Evolutionary conservation across 2,888 invertebrate genomes (phyloP), one percentile per base, ranked within the genome.

Genomic region (Pollenia labialis): DNA sequence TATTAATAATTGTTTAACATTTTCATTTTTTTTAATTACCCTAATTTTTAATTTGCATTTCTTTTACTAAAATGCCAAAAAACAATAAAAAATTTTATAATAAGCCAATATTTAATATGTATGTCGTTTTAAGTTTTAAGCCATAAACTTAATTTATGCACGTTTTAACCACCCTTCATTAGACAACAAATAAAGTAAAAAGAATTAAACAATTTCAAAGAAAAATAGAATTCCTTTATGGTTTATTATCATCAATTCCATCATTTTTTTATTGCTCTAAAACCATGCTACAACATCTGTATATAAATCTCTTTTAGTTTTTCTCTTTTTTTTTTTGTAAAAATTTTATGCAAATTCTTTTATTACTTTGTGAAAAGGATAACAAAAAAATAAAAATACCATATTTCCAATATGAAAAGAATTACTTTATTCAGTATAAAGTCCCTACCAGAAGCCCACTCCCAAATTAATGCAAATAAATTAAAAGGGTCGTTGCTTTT

Each of bases 381-480:
- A 60, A n/a, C n/a, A n/a, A 50, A n/a, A 23, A 40, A 69, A 69
- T 50, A 64, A 54, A 71, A 69, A 66, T 3, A 62, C 10, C 52
- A 72, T 80, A 80, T 72, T 54, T 46, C 52, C 11, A 62, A 42
- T 48, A 64, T 81, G 62, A 64, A 81, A 72, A 42, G 72, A 62
- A 48, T 56, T 72, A 40, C 46, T 46, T 56, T 71, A 14, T 46
- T 32, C 10, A 14, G 32, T n/a, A 48, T 6, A 44, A 44, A 32
- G 16, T 16, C 42, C 4, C 12, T 62, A 32, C 6, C 44, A 23
- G 32, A 6, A 54, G 10, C 42, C 14, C 58, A 32, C 14, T 64
- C n/a, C 42, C 4, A 18, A 12, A 0, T 9, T 9, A 48, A 18
- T 12, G 6, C 44, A 69, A 23, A 60, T 60, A 52, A 62, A 60